Percentiles rank a stretch among this genome's conserved stretches.
Evolutionary conservation across 2,888 invertebrate genomes (phyloP).

Genomic region (Lymantria monacha): DNA sequence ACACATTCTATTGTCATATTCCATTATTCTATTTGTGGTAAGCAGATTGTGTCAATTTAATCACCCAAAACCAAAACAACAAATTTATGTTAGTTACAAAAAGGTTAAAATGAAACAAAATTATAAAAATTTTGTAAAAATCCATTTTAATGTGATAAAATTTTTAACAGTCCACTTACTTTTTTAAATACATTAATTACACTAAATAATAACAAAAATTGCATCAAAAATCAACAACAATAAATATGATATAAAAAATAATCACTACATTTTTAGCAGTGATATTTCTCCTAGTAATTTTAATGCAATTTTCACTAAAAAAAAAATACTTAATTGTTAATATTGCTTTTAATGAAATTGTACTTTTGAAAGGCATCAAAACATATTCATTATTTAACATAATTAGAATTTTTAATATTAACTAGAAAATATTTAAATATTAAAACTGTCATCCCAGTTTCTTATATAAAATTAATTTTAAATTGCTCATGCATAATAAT

Average conservation of each 20-base stretch:
- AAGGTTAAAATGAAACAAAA: constrained; percentile 61
- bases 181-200: constrained; percentile 36
- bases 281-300: constrained; percentile 13
- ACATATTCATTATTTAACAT: constrained; percentile 12
- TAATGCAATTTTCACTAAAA: constrained; percentile 30
- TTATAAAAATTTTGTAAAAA: constrained; percentile 38
- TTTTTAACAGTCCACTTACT: constrained; percentile 78
- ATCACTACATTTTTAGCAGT: constrained; percentile 29
- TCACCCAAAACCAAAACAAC: constrained; percentile 53
- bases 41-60: constrained; percentile 77
- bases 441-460: neutral
- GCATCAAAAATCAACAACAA: constrained; percentile 19
- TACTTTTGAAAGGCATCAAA: constrained; percentile 53
- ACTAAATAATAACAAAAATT: constrained; percentile 1
- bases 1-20: constrained; percentile 25
- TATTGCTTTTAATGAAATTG: constrained; percentile 45
- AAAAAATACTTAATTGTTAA: constrained; percentile 17
- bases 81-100: constrained; percentile 34
- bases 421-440: constrained; percentile 21
- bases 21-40: constrained; percentile 42
- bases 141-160: constrained; percentile 69
- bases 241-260: constrained; percentile 1
- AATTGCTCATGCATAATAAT: too few relatives aligned
- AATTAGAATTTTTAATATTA: constrained; percentile 14
- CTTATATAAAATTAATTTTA: too few relatives aligned